Percentiles rank a stretch among this genome's conserved stretches.
These are phyloP conservation scores for Lottia scabra DNA, from an alignment of 2,888 invertebrate species.

Conservation along the genomic window DNA sequence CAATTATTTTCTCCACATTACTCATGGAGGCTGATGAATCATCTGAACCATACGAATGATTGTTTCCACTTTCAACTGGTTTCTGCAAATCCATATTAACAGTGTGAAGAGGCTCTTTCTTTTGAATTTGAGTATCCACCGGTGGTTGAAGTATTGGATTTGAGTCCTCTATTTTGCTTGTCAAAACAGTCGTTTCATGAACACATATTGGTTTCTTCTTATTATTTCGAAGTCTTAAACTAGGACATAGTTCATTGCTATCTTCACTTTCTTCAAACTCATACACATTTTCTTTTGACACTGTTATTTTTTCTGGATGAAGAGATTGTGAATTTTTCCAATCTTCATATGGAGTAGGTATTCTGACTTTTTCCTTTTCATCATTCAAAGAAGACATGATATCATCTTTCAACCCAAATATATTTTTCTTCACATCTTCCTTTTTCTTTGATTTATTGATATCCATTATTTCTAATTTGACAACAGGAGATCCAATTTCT, in stretches of 20 bases:
- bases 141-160: not conserved
- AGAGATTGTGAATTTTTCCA: slow-evolving; percentile 28
- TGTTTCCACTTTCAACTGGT: slow-evolving; percentile 5
- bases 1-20: slow-evolving; percentile 88
- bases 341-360: slow-evolving; percentile 28
- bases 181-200: slow-evolving; percentile 11
- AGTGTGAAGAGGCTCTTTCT: slow-evolving; percentile 20
- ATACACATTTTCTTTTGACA: slow-evolving; percentile 46
- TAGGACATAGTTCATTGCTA: slow-evolving; percentile 30
- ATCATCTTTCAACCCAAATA: slow-evolving; percentile 18
- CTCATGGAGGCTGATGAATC: slow-evolving; percentile 32
- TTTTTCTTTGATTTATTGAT: slow-evolving; percentile 27
- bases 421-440: slow-evolving; percentile 21
- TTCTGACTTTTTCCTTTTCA: not conserved
- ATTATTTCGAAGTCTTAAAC: slow-evolving; percentile 23
- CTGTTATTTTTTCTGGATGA: slow-evolving; percentile 21
- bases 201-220: slow-evolving; percentile 28
- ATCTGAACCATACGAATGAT: not conserved
- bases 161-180: slow-evolving; percentile 1
- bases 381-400: slow-evolving; percentile 10
- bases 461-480: slow-evolving; percentile 50
- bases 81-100: slow-evolving; percentile 10
- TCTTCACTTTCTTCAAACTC: slow-evolving; percentile 58
- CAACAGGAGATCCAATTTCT: slow-evolving; percentile 41
- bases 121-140: slow-evolving; percentile 7